phyloP scores from a whole-genome alignment of 1,140 invertebrate genomes.

The Drosophila kohkoa region DNA sequence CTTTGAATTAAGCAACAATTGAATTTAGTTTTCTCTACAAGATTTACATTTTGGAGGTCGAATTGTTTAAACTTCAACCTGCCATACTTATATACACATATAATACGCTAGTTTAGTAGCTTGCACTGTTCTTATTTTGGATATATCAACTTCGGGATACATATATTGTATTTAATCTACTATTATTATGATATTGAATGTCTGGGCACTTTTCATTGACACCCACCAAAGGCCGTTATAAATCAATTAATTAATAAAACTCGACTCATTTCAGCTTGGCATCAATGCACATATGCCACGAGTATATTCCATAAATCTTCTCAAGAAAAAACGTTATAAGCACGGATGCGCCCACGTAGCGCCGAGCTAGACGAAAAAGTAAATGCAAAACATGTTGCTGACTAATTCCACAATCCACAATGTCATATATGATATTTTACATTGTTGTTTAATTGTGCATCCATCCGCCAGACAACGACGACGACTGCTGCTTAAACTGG shows the following conservation, averaged over 20 bases:
- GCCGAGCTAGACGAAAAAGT: constrained; percentile 54
- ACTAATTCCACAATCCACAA: constrained; percentile 55
- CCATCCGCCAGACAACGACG: constrained; percentile 55
- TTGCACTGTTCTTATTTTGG: background rate
- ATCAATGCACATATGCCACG: constrained; percentile 26
- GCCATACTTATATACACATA: background rate
- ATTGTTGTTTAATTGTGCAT: constrained; percentile 73
- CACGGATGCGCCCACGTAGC: constrained; percentile 68
- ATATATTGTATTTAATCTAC: background rate
- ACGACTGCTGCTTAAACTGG: constrained; percentile 20
- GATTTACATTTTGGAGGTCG: constrained; percentile 65
- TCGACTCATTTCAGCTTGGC: constrained; percentile 2
- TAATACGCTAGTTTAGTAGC: background rate
- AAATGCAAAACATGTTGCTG: constrained; percentile 59
- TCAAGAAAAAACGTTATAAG: constrained; percentile 9
- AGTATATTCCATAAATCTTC: constrained; percentile 56
- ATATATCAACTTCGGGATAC: constrained; percentile 2
- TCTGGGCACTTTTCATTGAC: constrained; percentile 39
- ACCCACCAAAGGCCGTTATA: constrained; percentile 70
- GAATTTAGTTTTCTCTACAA: constrained; percentile 50
- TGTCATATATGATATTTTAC: constrained; percentile 28
- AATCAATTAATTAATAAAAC: constrained; percentile 72
- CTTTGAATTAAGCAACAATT: constrained; percentile 73
- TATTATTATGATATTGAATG: background rate
- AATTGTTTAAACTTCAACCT: constrained; percentile 52